Evolutionary conservation across 1,140 invertebrate species (phyloP).

Genomic region (Cotesia glomerata): DNA sequence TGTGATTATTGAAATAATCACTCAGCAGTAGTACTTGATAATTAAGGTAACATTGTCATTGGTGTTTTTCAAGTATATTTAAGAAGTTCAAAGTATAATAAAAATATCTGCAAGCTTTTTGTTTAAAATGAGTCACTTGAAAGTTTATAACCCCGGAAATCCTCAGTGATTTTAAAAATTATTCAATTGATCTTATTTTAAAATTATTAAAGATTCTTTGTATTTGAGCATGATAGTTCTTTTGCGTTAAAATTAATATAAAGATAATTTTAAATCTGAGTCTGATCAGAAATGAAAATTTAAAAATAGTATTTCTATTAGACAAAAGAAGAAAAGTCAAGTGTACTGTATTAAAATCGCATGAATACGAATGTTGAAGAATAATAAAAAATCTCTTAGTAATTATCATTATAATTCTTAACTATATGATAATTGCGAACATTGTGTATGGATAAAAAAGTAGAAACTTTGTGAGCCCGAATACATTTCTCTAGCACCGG

Average conservation of each 20-base stretch:
- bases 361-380: not conserved
- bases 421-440: conserved; percentile 49
- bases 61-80: too few species aligned
- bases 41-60: conserved; percentile 35
- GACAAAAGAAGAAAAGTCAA: not conserved
- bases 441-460: conserved; percentile 38
- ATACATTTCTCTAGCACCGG: not conserved
- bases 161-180: not conserved
- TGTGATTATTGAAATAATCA: not conserved
- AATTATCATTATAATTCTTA: conserved; percentile 16
- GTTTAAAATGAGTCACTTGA: not conserved
- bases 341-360: not conserved
- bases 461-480: not conserved
- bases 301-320: not conserved
- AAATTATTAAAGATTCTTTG: too few species aligned
- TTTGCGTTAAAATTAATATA: not conserved
- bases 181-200: too few species aligned
- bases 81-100: too few species aligned
- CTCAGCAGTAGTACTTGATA: conserved; percentile 13
- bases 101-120: too few species aligned
- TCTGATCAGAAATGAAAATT: not conserved
- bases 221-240: too few species aligned
- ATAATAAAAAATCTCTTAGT: conserved; percentile 1
- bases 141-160: not conserved
- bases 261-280: not conserved